Evolutionary conservation across 2,797 vertebrate species (phyloP).

Genomic region (Pagetopsis macropterus): DNA sequence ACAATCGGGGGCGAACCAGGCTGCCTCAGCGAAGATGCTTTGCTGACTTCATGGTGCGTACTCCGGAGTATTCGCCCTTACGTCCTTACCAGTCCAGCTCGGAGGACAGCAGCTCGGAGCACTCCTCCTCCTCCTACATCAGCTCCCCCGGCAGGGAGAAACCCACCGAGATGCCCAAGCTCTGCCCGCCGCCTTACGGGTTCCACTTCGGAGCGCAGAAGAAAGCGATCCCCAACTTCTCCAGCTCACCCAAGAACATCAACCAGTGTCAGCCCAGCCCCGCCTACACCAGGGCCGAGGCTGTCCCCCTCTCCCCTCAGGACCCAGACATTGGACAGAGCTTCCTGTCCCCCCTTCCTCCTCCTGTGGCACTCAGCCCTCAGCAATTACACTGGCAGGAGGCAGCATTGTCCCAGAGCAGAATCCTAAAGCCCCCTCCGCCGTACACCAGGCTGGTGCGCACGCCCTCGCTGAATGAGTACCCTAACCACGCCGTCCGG

Average conservation of each 20-base stretch:
- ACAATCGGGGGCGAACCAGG: slow-evolving; percentile 75
- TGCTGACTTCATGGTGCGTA: slow-evolving; percentile 81
- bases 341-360: slow-evolving; percentile 49
- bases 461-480: slow-evolving; percentile 88
- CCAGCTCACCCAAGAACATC: slow-evolving; percentile 54
- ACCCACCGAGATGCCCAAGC: slow-evolving; percentile 76
- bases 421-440: slow-evolving; percentile 77
- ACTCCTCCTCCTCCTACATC: slow-evolving; percentile 86
- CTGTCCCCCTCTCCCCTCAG: slow-evolving; percentile 50
- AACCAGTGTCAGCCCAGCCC: slow-evolving; percentile 47
- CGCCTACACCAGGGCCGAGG: slow-evolving; percentile 24
- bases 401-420: slow-evolving; percentile 61
- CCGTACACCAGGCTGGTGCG: slow-evolving; percentile 85
- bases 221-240: slow-evolving; percentile 46
- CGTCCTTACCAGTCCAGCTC: slow-evolving; percentile 85
- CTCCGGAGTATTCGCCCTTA: slow-evolving; percentile 80
- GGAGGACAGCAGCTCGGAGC: slow-evolving; percentile 89
- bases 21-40: slow-evolving; percentile 80
- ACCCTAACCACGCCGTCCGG: slow-evolving; percentile 75
- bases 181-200: slow-evolving; percentile 83
- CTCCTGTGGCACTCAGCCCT: slow-evolving; percentile 33
- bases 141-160: slow-evolving; percentile 78
- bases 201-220: slow-evolving; percentile 75
- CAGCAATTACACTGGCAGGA: slow-evolving; percentile 69
- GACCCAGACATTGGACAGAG: slow-evolving; percentile 61